phyloP scores from a whole-genome alignment of 2,888 invertebrate genomes.

The Panopea generosa region DNA sequence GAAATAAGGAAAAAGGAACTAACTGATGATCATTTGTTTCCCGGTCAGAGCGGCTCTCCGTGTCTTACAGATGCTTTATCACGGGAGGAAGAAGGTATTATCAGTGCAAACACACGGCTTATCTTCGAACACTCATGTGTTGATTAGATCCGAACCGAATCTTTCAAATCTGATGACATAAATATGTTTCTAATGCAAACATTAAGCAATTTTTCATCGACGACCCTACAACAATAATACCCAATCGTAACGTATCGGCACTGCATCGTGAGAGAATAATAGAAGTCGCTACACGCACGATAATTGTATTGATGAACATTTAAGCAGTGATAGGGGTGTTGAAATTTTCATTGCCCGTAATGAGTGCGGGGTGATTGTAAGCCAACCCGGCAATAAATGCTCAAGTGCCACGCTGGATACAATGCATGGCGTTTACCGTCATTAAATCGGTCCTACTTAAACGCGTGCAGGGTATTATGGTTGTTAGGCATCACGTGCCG shows the following conservation, averaged over 20 bases:
- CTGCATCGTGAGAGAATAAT: too few relatives aligned
- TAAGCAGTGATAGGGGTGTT: conserved; percentile 6
- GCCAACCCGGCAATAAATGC: neutral
- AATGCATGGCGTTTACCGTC: conserved; percentile 2
- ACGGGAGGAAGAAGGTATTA: too few relatives aligned
- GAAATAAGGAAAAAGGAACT: too few relatives aligned
- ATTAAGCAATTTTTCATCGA: neutral
- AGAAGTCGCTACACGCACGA: too few relatives aligned
- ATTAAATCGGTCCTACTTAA: conserved; percentile 11
- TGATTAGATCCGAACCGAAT: neutral
- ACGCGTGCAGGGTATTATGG: conserved; percentile 24
- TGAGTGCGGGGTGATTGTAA: conserved; percentile 8
- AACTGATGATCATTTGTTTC: too few relatives aligned
- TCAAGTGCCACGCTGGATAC: conserved; percentile 4
- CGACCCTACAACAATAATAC: too few relatives aligned
- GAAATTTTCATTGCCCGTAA: conserved; percentile 10
- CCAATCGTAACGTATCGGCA: too few relatives aligned
- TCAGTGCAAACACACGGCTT: too few relatives aligned
- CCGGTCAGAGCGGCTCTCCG: too few relatives aligned
- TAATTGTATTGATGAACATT: too few relatives aligned
- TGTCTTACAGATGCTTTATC: too few relatives aligned
- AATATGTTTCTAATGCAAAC: neutral
- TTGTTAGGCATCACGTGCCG: conserved; percentile 51
- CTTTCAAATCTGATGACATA: neutral
- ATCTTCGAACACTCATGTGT: too few relatives aligned